Conservation (phyloP, 2,888 invertebrate species). For the Drosophila recens region DNA sequence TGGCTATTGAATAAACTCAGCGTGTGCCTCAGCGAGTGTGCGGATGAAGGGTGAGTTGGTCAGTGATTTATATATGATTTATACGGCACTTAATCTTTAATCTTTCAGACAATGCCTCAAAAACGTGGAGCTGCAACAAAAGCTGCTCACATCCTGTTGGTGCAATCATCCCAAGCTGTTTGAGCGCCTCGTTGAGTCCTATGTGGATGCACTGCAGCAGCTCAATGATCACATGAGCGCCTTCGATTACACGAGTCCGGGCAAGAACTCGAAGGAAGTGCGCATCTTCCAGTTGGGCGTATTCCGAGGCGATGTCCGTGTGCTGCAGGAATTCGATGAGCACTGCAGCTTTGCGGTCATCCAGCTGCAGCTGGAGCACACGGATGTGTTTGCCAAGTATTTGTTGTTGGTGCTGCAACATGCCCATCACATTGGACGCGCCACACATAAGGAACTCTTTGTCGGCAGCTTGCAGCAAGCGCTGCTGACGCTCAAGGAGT, state of each 20-base stretch:
- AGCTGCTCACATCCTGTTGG: slow-evolving; percentile 80
- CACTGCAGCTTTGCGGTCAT: slow-evolving; percentile 66
- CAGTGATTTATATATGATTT: too few relatives aligned
- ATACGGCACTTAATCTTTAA: background rate
- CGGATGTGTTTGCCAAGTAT: slow-evolving; percentile 65
- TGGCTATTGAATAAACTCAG: slow-evolving; percentile 81
- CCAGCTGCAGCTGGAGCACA: slow-evolving; percentile 49
- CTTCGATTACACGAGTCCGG: slow-evolving; percentile 37
- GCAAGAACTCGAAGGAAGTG: background rate
- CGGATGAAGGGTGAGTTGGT: slow-evolving; percentile 54
- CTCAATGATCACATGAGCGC: slow-evolving; percentile 53
- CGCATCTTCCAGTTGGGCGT: slow-evolving; percentile 36
- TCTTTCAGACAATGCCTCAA: slow-evolving; percentile 67
- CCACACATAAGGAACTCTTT: slow-evolving; percentile 63
- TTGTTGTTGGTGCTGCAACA: slow-evolving; percentile 72
- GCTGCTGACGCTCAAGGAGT: slow-evolving; percentile 71
- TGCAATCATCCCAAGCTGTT: slow-evolving; percentile 80
- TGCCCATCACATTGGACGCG: slow-evolving; percentile 69
- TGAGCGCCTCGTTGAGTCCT: slow-evolving; percentile 66
- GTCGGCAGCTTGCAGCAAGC: slow-evolving; percentile 64
- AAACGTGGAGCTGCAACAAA: slow-evolving; percentile 80
- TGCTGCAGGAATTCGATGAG: slow-evolving; percentile 69
- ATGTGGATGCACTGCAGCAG: slow-evolving; percentile 70
- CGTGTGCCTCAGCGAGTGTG: slow-evolving; percentile 56
- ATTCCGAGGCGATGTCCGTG: slow-evolving; percentile 61